Percentiles rank a stretch among this genome's conserved stretches.
phyloP scores from a whole-genome alignment of 1,140 invertebrate species.

The Plodia interpunctella region DNA sequence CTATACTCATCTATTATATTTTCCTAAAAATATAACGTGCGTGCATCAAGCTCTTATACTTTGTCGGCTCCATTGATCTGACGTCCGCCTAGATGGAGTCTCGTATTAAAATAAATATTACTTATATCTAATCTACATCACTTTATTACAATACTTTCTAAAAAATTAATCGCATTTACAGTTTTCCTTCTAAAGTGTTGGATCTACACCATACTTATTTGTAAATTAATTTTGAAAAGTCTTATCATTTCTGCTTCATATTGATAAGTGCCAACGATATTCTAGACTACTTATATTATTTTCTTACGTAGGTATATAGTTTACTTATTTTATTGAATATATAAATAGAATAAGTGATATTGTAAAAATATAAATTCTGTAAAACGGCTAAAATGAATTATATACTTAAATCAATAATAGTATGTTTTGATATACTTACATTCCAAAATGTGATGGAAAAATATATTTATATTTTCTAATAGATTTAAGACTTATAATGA shows the following conservation, averaged over 20 bases:
- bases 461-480: constrained; percentile 3
- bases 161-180: background rate
- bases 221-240: background rate
- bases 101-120: background rate
- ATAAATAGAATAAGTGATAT: background rate
- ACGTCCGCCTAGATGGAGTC: constrained; percentile 1
- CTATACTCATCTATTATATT: too few relatives aligned
- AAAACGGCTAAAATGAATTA: constrained; percentile 7
- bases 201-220: too few relatives aligned
- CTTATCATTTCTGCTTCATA: background rate
- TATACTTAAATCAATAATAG: background rate
- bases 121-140: background rate
- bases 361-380: background rate
- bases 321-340: background rate
- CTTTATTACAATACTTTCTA: background rate
- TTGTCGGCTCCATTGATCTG: background rate
- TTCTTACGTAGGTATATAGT: background rate
- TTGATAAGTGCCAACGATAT: constrained; percentile 14
- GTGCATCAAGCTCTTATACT: background rate
- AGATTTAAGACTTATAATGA: constrained; percentile 33
- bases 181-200: too few relatives aligned
- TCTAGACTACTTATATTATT: background rate
- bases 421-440: constrained; percentile 1
- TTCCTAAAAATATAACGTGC: too few relatives aligned
- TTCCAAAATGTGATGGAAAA: constrained; percentile 10